Percentiles rank a stretch among this genome's conserved stretches.
phyloP scores from a whole-genome alignment of 2,797 vertebrate genomes.

The Hyperoplus lanceolatus region DNA sequence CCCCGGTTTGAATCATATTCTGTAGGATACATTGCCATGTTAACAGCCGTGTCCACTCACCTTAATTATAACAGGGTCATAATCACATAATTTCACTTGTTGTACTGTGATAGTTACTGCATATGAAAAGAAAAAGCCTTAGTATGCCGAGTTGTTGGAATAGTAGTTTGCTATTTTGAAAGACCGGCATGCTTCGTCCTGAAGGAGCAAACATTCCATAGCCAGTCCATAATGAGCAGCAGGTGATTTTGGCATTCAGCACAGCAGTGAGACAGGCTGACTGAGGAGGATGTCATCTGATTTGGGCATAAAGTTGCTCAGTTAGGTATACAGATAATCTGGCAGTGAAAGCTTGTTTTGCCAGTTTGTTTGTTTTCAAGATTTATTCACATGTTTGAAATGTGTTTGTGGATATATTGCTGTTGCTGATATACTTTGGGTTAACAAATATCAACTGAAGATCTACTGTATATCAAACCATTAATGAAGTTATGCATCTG shows the following conservation, averaged over 20 bases:
- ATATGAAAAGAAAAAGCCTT: conserved; percentile 28
- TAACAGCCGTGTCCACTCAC: too few relatives aligned
- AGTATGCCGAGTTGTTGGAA: conserved; percentile 21
- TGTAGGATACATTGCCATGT: too few relatives aligned
- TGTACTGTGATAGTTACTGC: conserved; percentile 23
- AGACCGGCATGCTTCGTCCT: conserved; percentile 13
- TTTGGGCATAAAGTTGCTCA: conserved; percentile 21
- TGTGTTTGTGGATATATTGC: not conserved
- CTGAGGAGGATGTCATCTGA: conserved; percentile 17
- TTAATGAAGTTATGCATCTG: too few relatives aligned
- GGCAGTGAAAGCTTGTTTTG: too few relatives aligned
- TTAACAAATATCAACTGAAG: too few relatives aligned
- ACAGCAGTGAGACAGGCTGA: conserved; percentile 8
- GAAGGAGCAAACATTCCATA: conserved; percentile 9
- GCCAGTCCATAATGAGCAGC: conserved; percentile 34
- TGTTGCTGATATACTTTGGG: too few relatives aligned
- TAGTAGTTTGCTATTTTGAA: conserved; percentile 12
- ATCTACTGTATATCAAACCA: too few relatives aligned
- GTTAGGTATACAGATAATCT: not conserved
- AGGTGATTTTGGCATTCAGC: conserved; percentile 37
- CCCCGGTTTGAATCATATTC: too few relatives aligned
- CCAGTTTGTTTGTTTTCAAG: conserved; percentile 1
- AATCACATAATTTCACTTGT: conserved; percentile 1
- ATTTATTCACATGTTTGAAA: conserved; percentile 10
- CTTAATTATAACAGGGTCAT: too few relatives aligned